Evolutionary conservation across 2,888 invertebrate species (phyloP), one percentile per base, ranked within the genome.

Genomic region (Eupithecia abbreviata): DNA sequence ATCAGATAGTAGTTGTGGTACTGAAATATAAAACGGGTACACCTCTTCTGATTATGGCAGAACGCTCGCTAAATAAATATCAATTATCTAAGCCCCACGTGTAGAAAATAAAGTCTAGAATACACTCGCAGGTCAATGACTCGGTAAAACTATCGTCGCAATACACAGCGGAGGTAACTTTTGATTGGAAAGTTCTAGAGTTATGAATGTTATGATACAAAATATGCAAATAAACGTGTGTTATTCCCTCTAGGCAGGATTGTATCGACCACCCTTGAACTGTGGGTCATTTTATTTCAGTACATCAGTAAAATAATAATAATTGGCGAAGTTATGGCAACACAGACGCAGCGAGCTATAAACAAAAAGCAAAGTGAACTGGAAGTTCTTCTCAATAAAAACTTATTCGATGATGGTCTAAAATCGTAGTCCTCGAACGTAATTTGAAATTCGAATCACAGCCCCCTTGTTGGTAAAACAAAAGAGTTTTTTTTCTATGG

Each of bases 401-500:
- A 58, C 18, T 58, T 18, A 3, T 7, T 18, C 55, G 9, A 58
- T 58, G 51, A 51, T 51, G 18, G 18, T n/a, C 9, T 43, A 15
- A 66, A 66, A 41, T 43, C n/a, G n/a, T 67, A 18, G n/a, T 9
- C 10, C 18, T 45, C n/a, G n/a, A 42, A 67, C 45, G 10, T 12
- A 12, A 68, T 68, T 68, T 68, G 45, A 68, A 68, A 68, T 68
- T 68, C 68, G 45, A 68, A 68, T 18, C 68, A 18, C 68, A 68
- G 45, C 47, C 47, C 68, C 68, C 45, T 18, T 45, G 68, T 68
- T n/a, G 43, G 68, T 45, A 45, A 47, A 68, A n/a, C 68, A 68
- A 68, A 68, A 47, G n/a, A 68, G 68, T 45, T 68, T 68, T 68
- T 68, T 68, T 18, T 68, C 67, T 67, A n/a, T 9, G 67, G 67